phyloP scores from a whole-genome alignment of 2,888 invertebrate genomes.

The Tineola bisselliella region DNA sequence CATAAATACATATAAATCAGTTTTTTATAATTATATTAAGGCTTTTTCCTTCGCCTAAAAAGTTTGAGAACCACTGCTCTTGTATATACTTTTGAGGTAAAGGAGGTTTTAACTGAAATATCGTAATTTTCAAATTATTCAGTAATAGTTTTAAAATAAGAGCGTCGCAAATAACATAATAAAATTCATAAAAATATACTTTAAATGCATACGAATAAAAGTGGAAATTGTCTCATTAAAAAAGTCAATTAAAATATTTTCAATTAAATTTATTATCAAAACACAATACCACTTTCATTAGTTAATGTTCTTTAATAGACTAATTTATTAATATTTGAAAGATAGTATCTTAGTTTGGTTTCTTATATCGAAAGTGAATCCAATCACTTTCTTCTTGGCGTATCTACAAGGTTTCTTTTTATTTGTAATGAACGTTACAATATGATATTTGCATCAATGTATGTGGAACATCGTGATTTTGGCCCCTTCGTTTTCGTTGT shows the following conservation, averaged over 20 bases:
- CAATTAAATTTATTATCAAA: neutral
- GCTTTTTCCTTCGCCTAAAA: too few species aligned
- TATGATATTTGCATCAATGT: conserved; percentile 51
- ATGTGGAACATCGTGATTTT: conserved; percentile 54
- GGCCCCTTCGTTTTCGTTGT: neutral
- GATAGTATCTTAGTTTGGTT: neutral
- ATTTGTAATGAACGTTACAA: conserved; percentile 27
- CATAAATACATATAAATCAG: too few species aligned
- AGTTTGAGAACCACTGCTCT: too few species aligned
- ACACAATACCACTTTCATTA: conserved; percentile 6
- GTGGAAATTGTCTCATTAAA: neutral
- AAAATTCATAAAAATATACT: too few species aligned
- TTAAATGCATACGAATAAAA: too few species aligned
- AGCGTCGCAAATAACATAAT: too few species aligned
- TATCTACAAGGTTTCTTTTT: conserved; percentile 24
- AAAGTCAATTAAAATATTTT: neutral
- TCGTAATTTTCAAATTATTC: too few species aligned
- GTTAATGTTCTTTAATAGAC: conserved; percentile 8
- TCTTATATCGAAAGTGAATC: conserved; percentile 37
- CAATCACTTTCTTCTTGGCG: conserved; percentile 57
- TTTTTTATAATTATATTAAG: too few species aligned
- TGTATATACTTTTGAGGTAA: too few species aligned
- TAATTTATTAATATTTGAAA: conserved; percentile 17
- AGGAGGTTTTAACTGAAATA: too few species aligned
- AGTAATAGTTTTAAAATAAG: too few species aligned